These are phyloP conservation scores for Botrylloides violaceus DNA, from an alignment of 23 tunicate species.

Conservation along the genomic window DNA sequence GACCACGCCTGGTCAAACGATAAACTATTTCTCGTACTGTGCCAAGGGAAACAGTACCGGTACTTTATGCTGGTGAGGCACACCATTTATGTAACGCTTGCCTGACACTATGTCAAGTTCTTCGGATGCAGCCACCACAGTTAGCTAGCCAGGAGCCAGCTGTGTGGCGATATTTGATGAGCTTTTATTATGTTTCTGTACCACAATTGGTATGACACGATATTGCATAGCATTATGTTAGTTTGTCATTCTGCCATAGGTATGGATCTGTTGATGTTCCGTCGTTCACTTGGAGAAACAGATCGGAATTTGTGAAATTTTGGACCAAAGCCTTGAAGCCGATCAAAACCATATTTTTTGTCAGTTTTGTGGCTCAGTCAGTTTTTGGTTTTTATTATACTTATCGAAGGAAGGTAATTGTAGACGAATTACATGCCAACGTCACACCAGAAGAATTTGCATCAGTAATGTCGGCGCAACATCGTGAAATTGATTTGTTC, in stretches of 20 bases:
- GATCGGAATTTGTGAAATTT: background rate
- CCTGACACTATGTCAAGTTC: too few relatives aligned
- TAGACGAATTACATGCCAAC: background rate
- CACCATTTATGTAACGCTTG: too few relatives aligned
- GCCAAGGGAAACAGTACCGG: too few relatives aligned
- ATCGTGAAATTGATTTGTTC: background rate
- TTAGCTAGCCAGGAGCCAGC: too few relatives aligned
- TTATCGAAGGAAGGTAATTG: background rate
- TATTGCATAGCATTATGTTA: too few relatives aligned
- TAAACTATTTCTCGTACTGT: too few relatives aligned
- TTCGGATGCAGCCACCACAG: too few relatives aligned
- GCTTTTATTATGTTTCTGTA: too few relatives aligned
- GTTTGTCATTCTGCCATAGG: background rate
- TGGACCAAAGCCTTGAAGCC: background rate
- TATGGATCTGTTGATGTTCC: background rate
- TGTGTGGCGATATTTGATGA: too few relatives aligned
- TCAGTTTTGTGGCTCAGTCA: background rate
- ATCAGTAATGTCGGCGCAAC: background rate
- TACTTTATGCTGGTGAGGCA: too few relatives aligned
- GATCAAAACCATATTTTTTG: background rate
- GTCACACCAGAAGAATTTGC: background rate
- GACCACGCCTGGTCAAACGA: too few relatives aligned
- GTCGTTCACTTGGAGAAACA: background rate
- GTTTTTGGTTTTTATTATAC: background rate
- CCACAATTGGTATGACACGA: too few relatives aligned